Base-by-base conservation (phyloP, 2,888 invertebrate species). In the Calliopum simillimum region DNA sequence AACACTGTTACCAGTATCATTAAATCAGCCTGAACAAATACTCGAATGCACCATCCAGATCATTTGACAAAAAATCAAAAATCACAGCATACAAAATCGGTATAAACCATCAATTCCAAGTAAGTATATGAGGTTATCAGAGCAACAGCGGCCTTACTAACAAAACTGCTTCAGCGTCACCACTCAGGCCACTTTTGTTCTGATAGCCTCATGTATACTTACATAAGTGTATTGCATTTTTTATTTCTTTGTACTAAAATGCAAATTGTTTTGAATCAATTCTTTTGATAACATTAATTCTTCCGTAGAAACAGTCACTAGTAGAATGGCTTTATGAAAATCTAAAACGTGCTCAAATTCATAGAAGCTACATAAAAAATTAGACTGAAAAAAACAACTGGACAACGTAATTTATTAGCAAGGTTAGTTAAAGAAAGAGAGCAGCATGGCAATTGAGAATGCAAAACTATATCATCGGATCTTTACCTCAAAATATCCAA, bases 351-450 rank as follows among this genome's bases (percentile, higher is more conserved):
- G 47, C 47, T 2, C 13, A n/a, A 47, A 47, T n/a, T n/a, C n/a
- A n/a, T n/a, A n/a, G n/a, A n/a, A n/a, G n/a, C n/a, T n/a, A n/a
- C n/a, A n/a, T n/a, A n/a, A 47, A 47, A 47, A 47, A 47, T n/a
- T n/a, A 47, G 47, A 47, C 47, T n/a, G n/a, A n/a, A n/a, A n/a
- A 3, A n/a, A 47, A 47, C 47, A n/a, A n/a, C 13, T 47, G 6
- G 47, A 13, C 3, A 47, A 6, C 47, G n/a, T n/a, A n/a, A n/a
- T n/a, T n/a, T n/a, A n/a, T n/a, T n/a, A n/a, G n/a, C n/a, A n/a
- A n/a, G n/a, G n/a, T n/a, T n/a, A n/a, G n/a, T n/a, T 47, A 13
- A n/a, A n/a, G 47, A 47, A 47, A 47, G 47, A 47, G 47, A 47
- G 47, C 47, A 47, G n/a, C 47, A 47, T n/a, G 47, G 47, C 3